Base-by-base conservation (phyloP, 2,797 vertebrate genomes). In the Sibirionetta formosa region DNA sequence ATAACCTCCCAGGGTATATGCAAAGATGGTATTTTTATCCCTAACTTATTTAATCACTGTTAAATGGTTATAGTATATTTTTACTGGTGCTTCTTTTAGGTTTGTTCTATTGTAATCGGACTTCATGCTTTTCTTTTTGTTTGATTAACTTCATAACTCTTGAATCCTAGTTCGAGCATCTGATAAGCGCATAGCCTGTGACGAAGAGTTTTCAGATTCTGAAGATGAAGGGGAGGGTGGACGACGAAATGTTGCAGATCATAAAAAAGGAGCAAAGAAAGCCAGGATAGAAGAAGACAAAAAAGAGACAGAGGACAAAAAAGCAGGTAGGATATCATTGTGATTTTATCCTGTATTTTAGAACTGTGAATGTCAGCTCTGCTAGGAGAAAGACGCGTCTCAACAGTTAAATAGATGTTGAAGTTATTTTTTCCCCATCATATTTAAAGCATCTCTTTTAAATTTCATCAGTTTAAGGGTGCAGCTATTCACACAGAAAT, bases 211-310 rank as follows among this genome's bases (percentile, higher is more conserved):
- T 94, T 99, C 99, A 1, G 99, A 99, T 96, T 99, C 99, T 22
- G 99, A 99, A 95, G 99, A 99, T 31, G 99, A 99, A 97, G 99
- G 99, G 13, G 99, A 99, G 96, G 99, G 99, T 54, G 99, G 99
- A 36, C 98, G 99, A 64, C 98, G 99, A 94, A 99, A 99, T 57
- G 96, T 98, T 82, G 97, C 98, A 88, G 99, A 98, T 97, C 98
- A 99, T 97, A 99, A 99, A 97, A 99, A 99, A 96, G 98, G 98
- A 88, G 97, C 97, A 3, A 99, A 99, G 94, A 98, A 99, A 93
- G 98, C 98, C 33, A 97, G 98, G 83, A 98, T 99, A 40, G 99
- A 99, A 42, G 99, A 99, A 77, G 99, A 99, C 58, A 99, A 99
- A 95, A 99, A 99, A 82, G 99, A 99, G 71, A 94, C 95, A 1